Evolutionary conservation across 1,140 invertebrate genomes (phyloP).

Genomic region (Zaprionus inermis): DNA sequence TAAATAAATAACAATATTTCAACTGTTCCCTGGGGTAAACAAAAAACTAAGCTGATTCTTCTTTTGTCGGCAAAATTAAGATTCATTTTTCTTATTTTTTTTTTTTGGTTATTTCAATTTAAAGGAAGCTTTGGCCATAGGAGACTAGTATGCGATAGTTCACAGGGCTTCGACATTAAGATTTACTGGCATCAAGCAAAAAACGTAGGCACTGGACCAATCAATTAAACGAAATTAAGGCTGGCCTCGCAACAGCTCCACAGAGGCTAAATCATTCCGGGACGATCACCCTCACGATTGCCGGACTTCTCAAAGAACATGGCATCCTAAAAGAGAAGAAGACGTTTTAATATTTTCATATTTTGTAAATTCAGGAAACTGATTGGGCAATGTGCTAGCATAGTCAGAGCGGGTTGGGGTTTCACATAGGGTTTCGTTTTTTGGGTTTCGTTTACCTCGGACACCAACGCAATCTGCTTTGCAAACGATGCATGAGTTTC

Average conservation of each 20-base stretch:
- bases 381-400: constrained; percentile 24
- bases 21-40: constrained; percentile 27
- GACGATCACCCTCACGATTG: constrained; percentile 72
- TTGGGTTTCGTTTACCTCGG: constrained; percentile 46
- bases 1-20: constrained; percentile 38
- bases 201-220: not conserved
- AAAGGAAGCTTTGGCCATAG: constrained; percentile 58
- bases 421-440: not conserved
- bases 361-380: not conserved
- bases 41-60: constrained; percentile 7
- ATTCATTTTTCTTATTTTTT: not conserved
- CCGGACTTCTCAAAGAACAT: constrained; percentile 89
- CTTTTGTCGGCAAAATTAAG: constrained; percentile 9
- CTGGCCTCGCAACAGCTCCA: not conserved
- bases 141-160: constrained; percentile 73
- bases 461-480: constrained; percentile 23
- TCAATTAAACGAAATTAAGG: not conserved
- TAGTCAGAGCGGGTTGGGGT: constrained; percentile 30
- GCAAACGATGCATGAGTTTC: constrained; percentile 41
- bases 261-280: constrained; percentile 70
- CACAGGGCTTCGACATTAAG: constrained; percentile 41
- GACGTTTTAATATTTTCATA: not conserved
- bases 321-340: constrained; percentile 87
- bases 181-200: constrained; percentile 4
- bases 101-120: constrained; percentile 11